Conservation (phyloP, 2,797 vertebrate genomes). For the Dryobates pubescens region DNA sequence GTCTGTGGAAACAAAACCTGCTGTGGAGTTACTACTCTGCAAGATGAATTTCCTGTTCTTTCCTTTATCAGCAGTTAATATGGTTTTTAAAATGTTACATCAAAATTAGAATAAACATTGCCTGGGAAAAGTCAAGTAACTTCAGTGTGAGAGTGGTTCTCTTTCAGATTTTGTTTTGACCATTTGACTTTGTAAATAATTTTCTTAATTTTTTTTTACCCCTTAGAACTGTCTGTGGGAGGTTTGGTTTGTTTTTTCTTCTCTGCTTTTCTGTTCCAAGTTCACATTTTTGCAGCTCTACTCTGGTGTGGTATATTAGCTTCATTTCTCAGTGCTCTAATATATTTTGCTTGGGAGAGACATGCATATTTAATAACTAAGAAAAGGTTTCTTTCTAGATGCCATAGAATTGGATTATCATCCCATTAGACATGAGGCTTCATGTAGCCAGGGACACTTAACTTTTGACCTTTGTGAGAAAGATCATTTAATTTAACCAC, state of each 20-base stretch:
- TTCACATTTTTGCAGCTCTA: conserved; percentile 68
- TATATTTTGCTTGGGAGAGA: conserved; percentile 72
- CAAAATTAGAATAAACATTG: conserved; percentile 39
- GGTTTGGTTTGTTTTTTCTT: conserved; percentile 75
- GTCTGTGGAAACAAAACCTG: conserved; percentile 28
- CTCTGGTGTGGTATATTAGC: conserved; percentile 33
- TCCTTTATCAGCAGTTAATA: conserved; percentile 30
- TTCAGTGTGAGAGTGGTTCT: conserved; percentile 22
- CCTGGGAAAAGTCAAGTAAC: conserved; percentile 55
- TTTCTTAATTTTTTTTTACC: conserved; percentile 34
- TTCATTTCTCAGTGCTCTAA: conserved; percentile 57
- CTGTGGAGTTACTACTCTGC: not conserved
- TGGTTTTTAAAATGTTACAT: conserved; percentile 19
- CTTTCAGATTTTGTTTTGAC: conserved; percentile 12
- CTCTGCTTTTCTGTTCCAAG: conserved; percentile 68
- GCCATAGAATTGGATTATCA: conserved; percentile 74
- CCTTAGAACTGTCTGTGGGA: conserved; percentile 73
- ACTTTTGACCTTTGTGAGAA: conserved; percentile 77
- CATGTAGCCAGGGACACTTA: conserved; percentile 71
- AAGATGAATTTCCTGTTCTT: conserved; percentile 27
- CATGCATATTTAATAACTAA: conserved; percentile 75
- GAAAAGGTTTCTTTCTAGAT: conserved; percentile 71
- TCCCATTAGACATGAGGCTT: conserved; percentile 72
- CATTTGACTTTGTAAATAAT: conserved; percentile 46
- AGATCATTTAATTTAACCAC: conserved; percentile 75